These are phyloP conservation scores for Volucella inanis DNA, from an alignment of 2,888 invertebrate genomes.

Conservation along the genomic window DNA sequence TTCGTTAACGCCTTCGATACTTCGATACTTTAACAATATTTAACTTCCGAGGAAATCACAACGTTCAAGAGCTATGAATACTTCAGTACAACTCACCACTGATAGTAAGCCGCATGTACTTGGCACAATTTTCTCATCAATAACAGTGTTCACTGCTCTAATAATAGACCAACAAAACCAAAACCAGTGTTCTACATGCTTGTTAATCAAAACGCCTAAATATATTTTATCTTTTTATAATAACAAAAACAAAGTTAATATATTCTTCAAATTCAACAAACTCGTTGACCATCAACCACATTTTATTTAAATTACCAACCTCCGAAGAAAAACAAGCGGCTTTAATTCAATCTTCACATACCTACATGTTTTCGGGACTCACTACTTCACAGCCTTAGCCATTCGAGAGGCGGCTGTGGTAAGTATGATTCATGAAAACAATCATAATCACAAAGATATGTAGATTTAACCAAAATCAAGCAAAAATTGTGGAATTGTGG, in stretches of 20 bases:
- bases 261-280: slow-evolving; percentile 43
- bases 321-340: slow-evolving; percentile 8
- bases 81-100: too few species aligned
- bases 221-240: not conserved
- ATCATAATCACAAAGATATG: slow-evolving; percentile 61
- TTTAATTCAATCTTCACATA: slow-evolving; percentile 37
- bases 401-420: not conserved
- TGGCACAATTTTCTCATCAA: slow-evolving; percentile 54
- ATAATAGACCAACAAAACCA: not conserved
- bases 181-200: slow-evolving; percentile 46
- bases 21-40: too few species aligned
- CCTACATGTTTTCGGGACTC: slow-evolving; percentile 42
- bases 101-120: slow-evolving; percentile 18
- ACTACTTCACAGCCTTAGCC: slow-evolving; percentile 27
- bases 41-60: too few species aligned
- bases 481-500: not conserved
- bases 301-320: slow-evolving; percentile 69
- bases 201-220: slow-evolving; percentile 6
- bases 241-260: slow-evolving; percentile 16
- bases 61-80: too few species aligned
- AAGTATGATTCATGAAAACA: slow-evolving; percentile 20
- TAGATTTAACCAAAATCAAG: slow-evolving; percentile 58
- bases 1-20: too few species aligned
- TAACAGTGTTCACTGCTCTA: slow-evolving; percentile 14
- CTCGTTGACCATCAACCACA: slow-evolving; percentile 69